Conservation (phyloP, 2,113 vertebrate genomes). For the Cyprinus carpio region DNA sequence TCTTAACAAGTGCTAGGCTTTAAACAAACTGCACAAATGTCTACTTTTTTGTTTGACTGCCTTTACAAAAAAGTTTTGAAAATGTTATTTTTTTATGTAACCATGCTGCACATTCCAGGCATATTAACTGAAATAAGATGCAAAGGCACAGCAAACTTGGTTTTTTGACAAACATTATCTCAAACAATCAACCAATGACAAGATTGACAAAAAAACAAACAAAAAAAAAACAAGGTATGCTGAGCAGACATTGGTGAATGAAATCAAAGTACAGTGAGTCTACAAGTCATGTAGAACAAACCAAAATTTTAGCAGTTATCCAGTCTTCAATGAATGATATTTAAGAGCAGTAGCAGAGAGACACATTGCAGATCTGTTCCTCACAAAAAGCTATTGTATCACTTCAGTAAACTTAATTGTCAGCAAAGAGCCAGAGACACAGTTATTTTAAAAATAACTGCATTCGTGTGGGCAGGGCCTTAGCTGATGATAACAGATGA, state of each 20-base stretch:
- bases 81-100: not conserved
- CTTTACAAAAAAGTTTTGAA: not conserved
- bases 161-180: not conserved
- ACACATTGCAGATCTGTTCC: not conserved
- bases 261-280: no score
- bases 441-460: no score
- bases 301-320: not conserved
- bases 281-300: no score
- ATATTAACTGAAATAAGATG: not conserved
- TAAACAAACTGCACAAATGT: conserved; percentile 32
- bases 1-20: conserved; percentile 32
- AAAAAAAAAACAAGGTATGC: no score
- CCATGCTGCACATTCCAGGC: not conserved
- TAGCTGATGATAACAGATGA: no score
- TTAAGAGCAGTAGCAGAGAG: not conserved
- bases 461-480: no score
- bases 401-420: not conserved
- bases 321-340: not conserved
- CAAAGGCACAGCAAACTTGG: not conserved
- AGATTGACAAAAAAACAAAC: no score
- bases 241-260: no score
- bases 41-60: not conserved
- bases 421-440: no score
- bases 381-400: not conserved
- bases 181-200: no score